Evolutionary conservation across 2,113 vertebrate species (phyloP).

Genomic region (Euleptes europaea): DNA sequence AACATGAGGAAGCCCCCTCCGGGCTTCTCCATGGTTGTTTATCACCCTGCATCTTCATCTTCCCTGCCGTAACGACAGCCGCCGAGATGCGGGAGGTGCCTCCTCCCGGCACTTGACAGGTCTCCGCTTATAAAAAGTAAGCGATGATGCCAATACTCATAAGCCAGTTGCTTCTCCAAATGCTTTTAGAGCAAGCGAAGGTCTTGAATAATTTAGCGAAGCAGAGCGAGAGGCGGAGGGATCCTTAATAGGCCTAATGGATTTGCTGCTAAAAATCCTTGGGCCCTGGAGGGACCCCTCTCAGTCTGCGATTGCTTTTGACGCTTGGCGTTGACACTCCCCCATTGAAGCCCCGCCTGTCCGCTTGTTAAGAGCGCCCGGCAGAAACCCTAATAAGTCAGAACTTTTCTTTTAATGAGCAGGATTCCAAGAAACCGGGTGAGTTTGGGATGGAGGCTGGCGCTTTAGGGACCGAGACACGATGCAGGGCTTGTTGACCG

Average conservation of each 20-base stretch:
- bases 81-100: rapidly evolving
- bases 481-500: too few relatives aligned
- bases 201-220: slow-evolving; percentile 95
- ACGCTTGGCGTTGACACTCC: slow-evolving; percentile 83
- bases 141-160: slow-evolving; percentile 30
- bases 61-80: not conserved
- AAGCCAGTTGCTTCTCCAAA: slow-evolving; percentile 66
- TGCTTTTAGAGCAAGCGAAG: slow-evolving; percentile 86
- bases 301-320: slow-evolving; percentile 83
- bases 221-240: slow-evolving; percentile 39
- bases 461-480: not conserved
- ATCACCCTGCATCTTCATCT: not conserved
- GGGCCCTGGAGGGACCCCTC: slow-evolving; percentile 64
- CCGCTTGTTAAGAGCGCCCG: slow-evolving; percentile 39
- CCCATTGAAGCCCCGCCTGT: slow-evolving; percentile 38
- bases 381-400: slow-evolving; percentile 33
- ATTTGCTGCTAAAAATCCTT: slow-evolving; percentile 75
- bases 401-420: slow-evolving; percentile 75
- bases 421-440: slow-evolving; percentile 80
- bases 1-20: too few relatives aligned
- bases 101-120: not conserved
- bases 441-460: slow-evolving; percentile 70
- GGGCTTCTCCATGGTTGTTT: not conserved
- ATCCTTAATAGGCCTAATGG: slow-evolving; percentile 90
- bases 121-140: not conserved